Conservation (phyloP, 2,113 vertebrate genomes). For the Cochlearius cochlearius region DNA sequence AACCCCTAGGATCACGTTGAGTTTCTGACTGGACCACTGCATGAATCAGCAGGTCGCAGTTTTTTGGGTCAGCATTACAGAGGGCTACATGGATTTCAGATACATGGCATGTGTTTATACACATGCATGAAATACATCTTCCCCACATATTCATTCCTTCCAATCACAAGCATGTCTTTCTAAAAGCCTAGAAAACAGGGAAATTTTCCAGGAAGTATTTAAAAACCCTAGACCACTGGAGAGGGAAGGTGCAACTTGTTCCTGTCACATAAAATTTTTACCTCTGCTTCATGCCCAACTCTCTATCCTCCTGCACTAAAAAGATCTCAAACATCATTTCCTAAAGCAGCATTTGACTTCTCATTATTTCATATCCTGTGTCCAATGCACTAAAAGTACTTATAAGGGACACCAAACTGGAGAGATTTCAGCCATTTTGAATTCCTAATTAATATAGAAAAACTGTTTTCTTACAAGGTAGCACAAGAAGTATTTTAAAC, state of each 20-base stretch:
- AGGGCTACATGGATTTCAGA: not conserved
- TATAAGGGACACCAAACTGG: not conserved
- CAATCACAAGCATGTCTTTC: not conserved
- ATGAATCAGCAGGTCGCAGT: not conserved
- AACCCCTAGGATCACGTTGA: not conserved
- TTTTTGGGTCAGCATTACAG: not conserved
- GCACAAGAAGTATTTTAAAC: slow-evolving; percentile 28
- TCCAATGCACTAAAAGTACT: not conserved
- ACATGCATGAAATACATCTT: not conserved
- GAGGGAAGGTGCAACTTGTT: not conserved
- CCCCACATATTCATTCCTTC: not conserved
- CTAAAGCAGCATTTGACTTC: not conserved
- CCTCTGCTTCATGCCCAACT: not conserved
- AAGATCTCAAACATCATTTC: not conserved
- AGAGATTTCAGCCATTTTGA: not conserved
- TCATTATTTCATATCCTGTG: not conserved
- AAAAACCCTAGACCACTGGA: not conserved
- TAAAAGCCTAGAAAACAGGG: not conserved
- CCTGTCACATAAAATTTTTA: not conserved
- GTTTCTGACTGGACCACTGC: not conserved
- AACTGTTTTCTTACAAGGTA: slow-evolving; percentile 1
- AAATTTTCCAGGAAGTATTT: not conserved
- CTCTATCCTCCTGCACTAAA: not conserved
- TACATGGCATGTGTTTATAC: not conserved
- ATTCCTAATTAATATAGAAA: not conserved